Conservation (phyloP, 2,888 invertebrate species). For the Lycophotia porphyrea region DNA sequence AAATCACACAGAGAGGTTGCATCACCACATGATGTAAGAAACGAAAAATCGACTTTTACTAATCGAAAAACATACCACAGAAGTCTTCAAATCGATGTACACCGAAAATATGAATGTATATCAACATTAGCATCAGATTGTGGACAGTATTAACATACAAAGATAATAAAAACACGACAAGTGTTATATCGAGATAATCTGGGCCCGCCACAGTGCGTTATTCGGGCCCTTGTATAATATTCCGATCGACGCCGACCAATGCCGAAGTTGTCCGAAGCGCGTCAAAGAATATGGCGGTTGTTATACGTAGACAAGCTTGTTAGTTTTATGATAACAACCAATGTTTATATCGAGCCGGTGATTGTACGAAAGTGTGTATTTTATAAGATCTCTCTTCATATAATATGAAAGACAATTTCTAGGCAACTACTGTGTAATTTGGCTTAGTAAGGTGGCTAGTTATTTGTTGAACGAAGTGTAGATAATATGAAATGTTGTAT, state of each 20-base stretch:
- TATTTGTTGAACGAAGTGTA: constrained; percentile 10
- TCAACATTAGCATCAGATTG: constrained; percentile 53
- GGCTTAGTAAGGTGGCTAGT: constrained; percentile 15
- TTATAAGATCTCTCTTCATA: constrained; percentile 50
- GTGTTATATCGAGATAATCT: constrained; percentile 69
- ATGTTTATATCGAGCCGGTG: constrained; percentile 61
- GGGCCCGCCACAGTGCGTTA: constrained; percentile 55
- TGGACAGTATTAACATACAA: constrained; percentile 57
- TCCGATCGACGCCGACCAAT: constrained; percentile 73
- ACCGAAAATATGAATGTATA: constrained; percentile 47
- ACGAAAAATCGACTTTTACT: constrained; percentile 28
- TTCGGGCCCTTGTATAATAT: constrained; percentile 77
- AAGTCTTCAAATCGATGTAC: constrained; percentile 35
- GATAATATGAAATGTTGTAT: constrained; percentile 8
- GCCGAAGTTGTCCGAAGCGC: constrained; percentile 64
- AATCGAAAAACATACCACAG: constrained; percentile 32
- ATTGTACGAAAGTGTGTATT: constrained; percentile 57
- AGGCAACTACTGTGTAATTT: constrained; percentile 39
- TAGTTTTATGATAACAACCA: constrained; percentile 68
- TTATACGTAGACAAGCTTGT: constrained; percentile 69
- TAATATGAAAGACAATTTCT: constrained; percentile 35
- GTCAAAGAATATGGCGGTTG: constrained; percentile 69
- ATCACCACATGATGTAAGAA: constrained; percentile 9
- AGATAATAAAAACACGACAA: constrained; percentile 67
- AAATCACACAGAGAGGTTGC: constrained; percentile 12